Evolutionary conservation across 2,797 vertebrate species (phyloP), one percentile per base, ranked within the genome.

Genomic region (Cyprinodon diabolis): DNA sequence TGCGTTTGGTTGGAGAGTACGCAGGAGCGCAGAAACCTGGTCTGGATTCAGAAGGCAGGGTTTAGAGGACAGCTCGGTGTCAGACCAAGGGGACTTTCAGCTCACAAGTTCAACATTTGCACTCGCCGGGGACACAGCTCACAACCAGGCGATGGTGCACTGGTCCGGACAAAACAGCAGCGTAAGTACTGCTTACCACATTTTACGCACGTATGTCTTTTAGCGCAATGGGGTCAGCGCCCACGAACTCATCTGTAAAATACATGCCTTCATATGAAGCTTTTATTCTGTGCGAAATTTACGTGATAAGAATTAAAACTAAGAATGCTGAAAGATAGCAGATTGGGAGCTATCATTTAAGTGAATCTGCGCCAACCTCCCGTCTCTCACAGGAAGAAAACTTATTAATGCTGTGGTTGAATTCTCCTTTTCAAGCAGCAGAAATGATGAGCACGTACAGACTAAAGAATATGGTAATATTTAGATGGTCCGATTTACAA

Each of bases 151-250:
- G 70, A 97, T 97, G 96, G 97, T 97, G 84, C 96, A 97, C 89
- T 97, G 96, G 96, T 97, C 96, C 1, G 97, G 96, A 14, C 96
- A 96, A 84, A 97, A 97, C 94, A 97, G 96, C 88, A 97, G 96
- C 81, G 96, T 97, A 90, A 97, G 96, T 97, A 45, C 7, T 76
- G 35, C 68, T 62, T 10, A 63, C 48, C 77, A 69, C 11, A 57
- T 87, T 91, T 65, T 91, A 93, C 90, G 88, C 90, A 83, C 83
- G 82, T 71, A 45, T 62, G 66, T 57, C 35, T 55, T 86, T 92
- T 91, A 91, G 90, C 92, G 90, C 91, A 91, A 85, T 90, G 82
- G 88, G 87, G 78, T 71, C 80, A 66, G 74, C 21, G 65, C 30
- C 66, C 54, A 57, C 30, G 66, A 60, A 54, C 43, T 30, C 40